Evolutionary conservation across 2,797 vertebrate genomes (phyloP).

Genomic region (Phoxinus dragarum): DNA sequence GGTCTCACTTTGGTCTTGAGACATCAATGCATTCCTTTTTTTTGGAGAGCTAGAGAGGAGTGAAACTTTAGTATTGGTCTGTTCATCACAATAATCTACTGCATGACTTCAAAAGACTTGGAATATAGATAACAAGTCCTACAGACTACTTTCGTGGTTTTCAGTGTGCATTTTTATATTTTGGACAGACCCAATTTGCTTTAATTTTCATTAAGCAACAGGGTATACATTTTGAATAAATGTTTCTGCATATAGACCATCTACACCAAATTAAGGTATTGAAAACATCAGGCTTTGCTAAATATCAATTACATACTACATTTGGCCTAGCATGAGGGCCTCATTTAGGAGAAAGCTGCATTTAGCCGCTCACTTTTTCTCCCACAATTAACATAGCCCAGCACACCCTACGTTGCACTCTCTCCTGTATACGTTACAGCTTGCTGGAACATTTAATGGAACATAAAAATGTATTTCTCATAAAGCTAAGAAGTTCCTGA

Average conservation of each 20-base stretch:
- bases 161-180: not conserved
- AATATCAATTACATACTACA: not conserved
- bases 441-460: constrained; percentile 73
- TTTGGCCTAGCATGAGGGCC: not conserved
- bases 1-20: not conserved
- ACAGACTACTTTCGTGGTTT: not conserved
- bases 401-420: constrained; percentile 55
- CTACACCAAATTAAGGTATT: not conserved
- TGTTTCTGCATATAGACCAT: not conserved
- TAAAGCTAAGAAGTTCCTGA: constrained; percentile 75
- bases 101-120: not conserved
- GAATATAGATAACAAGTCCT: not conserved
- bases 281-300: not conserved
- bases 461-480: constrained; percentile 76
- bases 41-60: not conserved
- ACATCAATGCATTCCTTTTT: not conserved
- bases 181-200: not conserved
- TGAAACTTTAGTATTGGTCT: not conserved
- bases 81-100: not conserved
- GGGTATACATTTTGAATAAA: not conserved
- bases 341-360: constrained; percentile 21
- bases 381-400: constrained; percentile 63
- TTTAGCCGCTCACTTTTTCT: constrained; percentile 39
- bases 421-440: constrained; percentile 55
- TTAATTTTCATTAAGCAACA: not conserved